These are phyloP conservation scores for Cryptus armator DNA, from an alignment of 2,888 invertebrate species.

Conservation along the genomic window DNA sequence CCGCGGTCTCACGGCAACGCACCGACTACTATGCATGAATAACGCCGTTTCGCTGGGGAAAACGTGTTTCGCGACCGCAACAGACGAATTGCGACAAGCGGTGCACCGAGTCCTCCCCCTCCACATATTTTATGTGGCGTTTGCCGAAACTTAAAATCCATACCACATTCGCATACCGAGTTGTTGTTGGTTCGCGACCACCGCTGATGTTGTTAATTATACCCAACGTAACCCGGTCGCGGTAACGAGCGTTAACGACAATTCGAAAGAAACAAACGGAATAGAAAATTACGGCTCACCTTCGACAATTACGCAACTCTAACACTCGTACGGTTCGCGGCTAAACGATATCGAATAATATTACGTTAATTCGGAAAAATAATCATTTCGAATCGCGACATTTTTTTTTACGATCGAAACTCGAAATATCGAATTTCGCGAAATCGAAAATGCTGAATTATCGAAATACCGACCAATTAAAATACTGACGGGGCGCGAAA, in stretches of 20 bases:
- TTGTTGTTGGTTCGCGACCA: not conserved
- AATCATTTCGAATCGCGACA: not conserved
- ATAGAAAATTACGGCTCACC: conserved; percentile 14
- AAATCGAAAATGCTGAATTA: too few species aligned
- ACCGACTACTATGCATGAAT: not conserved
- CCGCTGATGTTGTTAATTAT: conserved; percentile 16
- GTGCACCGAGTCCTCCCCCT: not conserved
- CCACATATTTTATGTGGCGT: not conserved
- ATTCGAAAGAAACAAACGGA: conserved; percentile 32
- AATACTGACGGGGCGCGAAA: too few species aligned
- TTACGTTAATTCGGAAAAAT: not conserved
- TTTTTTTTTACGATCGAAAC: not conserved
- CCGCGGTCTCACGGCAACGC: conserved; percentile 9
- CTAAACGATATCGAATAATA: not conserved
- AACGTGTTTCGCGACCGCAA: conserved; percentile 20
- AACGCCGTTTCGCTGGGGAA: conserved; percentile 8
- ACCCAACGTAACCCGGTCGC: conserved; percentile 17
- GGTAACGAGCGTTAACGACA: conserved; percentile 2
- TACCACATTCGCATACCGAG: not conserved
- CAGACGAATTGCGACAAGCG: not conserved
- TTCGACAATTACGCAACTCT: conserved; percentile 30
- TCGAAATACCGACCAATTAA: not conserved
- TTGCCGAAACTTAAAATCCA: conserved; percentile 3
- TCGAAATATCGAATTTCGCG: not conserved
- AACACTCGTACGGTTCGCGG: not conserved